Conservation (phyloP, 2,888 invertebrate genomes). For the Aleiodes testaceus region DNA sequence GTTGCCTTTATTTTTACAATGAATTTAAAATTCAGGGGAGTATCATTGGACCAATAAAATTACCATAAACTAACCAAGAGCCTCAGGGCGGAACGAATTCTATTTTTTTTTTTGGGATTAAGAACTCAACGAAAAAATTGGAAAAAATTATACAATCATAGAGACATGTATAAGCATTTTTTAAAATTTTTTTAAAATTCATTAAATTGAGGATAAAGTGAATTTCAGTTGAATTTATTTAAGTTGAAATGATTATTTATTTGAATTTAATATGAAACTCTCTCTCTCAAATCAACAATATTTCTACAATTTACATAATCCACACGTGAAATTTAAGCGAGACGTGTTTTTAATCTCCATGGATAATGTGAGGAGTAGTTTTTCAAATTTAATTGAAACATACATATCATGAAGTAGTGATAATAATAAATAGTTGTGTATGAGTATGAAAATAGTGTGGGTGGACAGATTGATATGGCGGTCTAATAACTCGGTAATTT, state of each 20-base stretch:
- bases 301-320: conserved; percentile 23
- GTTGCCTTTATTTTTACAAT: no score
- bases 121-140: no score
- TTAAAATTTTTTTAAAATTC: no score
- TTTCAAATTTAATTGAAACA: conserved; percentile 61
- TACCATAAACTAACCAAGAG: no score
- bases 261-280: neutral
- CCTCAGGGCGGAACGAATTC: no score
- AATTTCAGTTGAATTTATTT: no score
- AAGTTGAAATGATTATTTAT: neutral
- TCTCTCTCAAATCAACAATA: neutral
- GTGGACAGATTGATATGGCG: conserved; percentile 59
- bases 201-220: no score
- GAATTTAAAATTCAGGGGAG: no score
- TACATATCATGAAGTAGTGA: conserved; percentile 39
- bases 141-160: no score
- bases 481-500: conserved; percentile 61
- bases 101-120: no score
- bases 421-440: conserved; percentile 21
- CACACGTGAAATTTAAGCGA: conserved; percentile 11
- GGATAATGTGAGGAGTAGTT: conserved; percentile 34
- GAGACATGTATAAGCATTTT: no score
- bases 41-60: no score
- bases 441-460: conserved; percentile 50
- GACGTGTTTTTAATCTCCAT: conserved; percentile 31